These are phyloP conservation scores for Hestina assimilis DNA, from an alignment of 1,140 invertebrate genomes.

Conservation along the genomic window DNA sequence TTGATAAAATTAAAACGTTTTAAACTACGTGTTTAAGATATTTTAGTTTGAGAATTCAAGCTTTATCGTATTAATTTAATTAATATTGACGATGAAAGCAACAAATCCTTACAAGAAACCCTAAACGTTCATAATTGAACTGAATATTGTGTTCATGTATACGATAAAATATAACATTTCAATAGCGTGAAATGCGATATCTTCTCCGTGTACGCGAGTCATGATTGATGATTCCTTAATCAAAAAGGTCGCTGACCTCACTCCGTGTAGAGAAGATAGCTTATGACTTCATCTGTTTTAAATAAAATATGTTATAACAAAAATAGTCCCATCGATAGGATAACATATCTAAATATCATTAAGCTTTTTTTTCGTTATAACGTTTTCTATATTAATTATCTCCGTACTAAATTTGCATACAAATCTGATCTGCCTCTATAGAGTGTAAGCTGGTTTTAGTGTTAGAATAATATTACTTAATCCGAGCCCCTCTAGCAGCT, in stretches of 20 bases:
- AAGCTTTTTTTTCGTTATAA: slow-evolving; percentile 8
- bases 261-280: slow-evolving; percentile 46
- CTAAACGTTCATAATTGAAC: not conserved
- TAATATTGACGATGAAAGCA: not conserved
- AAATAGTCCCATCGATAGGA: slow-evolving; percentile 10
- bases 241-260: slow-evolving; percentile 62
- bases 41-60: too few relatives aligned
- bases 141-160: slow-evolving; percentile 5
- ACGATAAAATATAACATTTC: slow-evolving; percentile 34
- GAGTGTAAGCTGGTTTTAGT: slow-evolving; percentile 36
- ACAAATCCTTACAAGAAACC: not conserved
- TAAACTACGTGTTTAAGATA: too few relatives aligned
- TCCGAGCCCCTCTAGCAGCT: slow-evolving; percentile 50
- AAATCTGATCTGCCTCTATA: slow-evolving; percentile 27
- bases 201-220: slow-evolving; percentile 52
- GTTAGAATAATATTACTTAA: slow-evolving; percentile 65
- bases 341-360: slow-evolving; percentile 10
- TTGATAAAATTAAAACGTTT: too few relatives aligned
- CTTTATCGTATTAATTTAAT: too few relatives aligned
- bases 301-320: slow-evolving; percentile 48
- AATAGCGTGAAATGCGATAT: slow-evolving; percentile 66
- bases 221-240: slow-evolving; percentile 76
- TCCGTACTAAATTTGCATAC: slow-evolving; percentile 18
- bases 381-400: slow-evolving; percentile 5
- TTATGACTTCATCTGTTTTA: slow-evolving; percentile 63